Base-by-base conservation (phyloP, 2,888 invertebrate species). In the Caenorhabditis doughertyi region DNA sequence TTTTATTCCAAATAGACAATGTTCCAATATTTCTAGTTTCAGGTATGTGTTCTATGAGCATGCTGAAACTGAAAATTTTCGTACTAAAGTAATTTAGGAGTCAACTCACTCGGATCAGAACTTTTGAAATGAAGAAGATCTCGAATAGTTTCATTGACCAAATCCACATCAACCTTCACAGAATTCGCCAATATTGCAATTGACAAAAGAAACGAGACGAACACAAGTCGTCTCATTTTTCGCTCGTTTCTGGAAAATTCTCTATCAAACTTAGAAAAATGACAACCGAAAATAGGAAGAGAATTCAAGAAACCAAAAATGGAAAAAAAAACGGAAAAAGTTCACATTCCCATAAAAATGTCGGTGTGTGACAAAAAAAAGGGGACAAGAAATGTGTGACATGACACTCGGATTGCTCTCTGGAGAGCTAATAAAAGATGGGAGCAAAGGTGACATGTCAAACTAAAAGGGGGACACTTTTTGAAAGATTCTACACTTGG, bases 101-200 rank as follows among this genome's bases (percentile, higher is more conserved):
- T 1, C 8, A 55, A 74, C 81, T 72, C 60, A 81, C 81, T 82
- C 5, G 60, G 70, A 60, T 71, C 71, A 3, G 64, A 62, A 47
- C 35, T 67, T 27, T 60, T 51, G 42, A 83, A 83, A 53, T 80
- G 79, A 3, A 83, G 51, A 16, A 83, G 42, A 55, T 73, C 65
- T n/a, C 79, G 27, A 32, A 83, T 71, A 0, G 79, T 80, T 47
- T 83, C 83, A 72, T 83, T 83, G 71, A 83, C 76, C 56, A 83
- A 32, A 72, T 83, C 83, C 11, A 83, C 79, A 47, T 83, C 83
- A 16, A 83, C 67, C 39, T 68, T 62, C 13, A 79, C 64, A 8
- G 42, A n/a, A 9, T 51, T n/a, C 2, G 23, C 68, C n/a, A n/a
- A n/a, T n/a, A n/a, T n/a, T n/a, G n/a, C n/a, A 47, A 74, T 55